Percentiles rank a stretch among this genome's conserved stretches.
phyloP scores from a whole-genome alignment of 2,888 invertebrate species.

The Sthenelais limicola region DNA sequence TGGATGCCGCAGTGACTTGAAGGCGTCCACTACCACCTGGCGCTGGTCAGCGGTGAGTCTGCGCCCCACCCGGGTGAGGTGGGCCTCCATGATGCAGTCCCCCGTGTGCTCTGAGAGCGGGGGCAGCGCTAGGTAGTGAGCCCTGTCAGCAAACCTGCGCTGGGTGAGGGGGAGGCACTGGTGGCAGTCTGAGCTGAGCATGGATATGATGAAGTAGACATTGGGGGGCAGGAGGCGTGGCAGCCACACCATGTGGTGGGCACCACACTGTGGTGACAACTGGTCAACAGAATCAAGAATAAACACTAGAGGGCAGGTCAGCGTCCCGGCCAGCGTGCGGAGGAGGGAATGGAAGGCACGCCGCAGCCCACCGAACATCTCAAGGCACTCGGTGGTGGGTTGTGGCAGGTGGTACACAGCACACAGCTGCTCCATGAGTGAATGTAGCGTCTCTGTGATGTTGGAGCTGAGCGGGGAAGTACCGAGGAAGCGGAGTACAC shows the following conservation, averaged over 20 bases:
- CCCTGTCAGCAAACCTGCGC: slow-evolving; percentile 10
- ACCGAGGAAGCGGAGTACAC: slow-evolving; percentile 56
- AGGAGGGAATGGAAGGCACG: slow-evolving; percentile 39
- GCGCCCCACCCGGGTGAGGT: slow-evolving; percentile 37
- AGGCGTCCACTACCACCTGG: slow-evolving; percentile 42
- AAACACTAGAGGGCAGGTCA: slow-evolving; percentile 43
- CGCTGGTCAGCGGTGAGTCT: slow-evolving; percentile 46
- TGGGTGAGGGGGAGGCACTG: slow-evolving; percentile 40
- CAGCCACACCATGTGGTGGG: slow-evolving; percentile 50
- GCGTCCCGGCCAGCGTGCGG: slow-evolving; percentile 1
- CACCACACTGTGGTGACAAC: slow-evolving; percentile 44
- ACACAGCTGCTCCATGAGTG: slow-evolving; percentile 53
- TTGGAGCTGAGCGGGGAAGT: slow-evolving; percentile 57
- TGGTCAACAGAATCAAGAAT: slow-evolving; percentile 54
- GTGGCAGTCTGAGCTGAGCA: slow-evolving; percentile 40
- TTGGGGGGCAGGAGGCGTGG: slow-evolving; percentile 48
- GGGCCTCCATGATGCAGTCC: slow-evolving; percentile 44
- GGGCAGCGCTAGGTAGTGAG: slow-evolving; percentile 42
- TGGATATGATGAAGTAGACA: slow-evolving; percentile 48
- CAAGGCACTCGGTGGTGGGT: slow-evolving; percentile 22
- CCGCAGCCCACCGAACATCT: slow-evolving; percentile 43
- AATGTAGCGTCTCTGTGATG: slow-evolving; percentile 51
- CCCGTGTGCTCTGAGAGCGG: slow-evolving; percentile 45
- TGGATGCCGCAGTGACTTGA: slow-evolving; percentile 48
- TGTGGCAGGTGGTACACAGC: slow-evolving; percentile 11